These are phyloP conservation scores for Nettapus auritus DNA, from an alignment of 2,113 vertebrate genomes.

Conservation along the genomic window DNA sequence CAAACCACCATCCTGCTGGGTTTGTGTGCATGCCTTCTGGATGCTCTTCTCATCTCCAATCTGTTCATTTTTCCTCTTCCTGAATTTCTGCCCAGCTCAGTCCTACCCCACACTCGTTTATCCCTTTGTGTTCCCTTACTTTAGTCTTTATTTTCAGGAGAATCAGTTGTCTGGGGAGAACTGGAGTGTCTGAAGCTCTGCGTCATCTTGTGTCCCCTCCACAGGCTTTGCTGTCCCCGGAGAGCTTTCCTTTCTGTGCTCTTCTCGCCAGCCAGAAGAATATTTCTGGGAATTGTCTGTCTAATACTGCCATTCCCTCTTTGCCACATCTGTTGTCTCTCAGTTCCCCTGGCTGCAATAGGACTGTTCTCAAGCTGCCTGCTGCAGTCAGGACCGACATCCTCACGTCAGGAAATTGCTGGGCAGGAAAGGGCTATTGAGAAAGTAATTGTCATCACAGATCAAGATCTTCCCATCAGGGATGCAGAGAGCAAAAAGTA, in stretches of 20 bases:
- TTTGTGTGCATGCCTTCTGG: background rate
- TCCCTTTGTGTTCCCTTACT: background rate
- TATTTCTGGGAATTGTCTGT: background rate
- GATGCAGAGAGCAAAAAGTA: background rate
- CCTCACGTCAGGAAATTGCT: background rate
- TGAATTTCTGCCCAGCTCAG: background rate
- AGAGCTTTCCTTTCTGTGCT: background rate
- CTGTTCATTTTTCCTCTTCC: background rate
- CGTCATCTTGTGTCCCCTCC: background rate
- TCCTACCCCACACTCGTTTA: background rate
- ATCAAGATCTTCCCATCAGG: background rate
- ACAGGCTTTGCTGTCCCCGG: background rate
- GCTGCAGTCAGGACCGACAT: background rate
- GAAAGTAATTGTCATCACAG: background rate
- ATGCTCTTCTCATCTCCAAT: background rate
- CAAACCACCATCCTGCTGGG: background rate
- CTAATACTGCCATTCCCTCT: background rate
- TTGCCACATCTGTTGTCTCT: background rate
- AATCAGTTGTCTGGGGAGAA: background rate
- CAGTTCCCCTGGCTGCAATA: background rate
- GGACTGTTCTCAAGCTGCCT: background rate
- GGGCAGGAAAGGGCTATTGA: background rate
- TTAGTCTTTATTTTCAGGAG: background rate
- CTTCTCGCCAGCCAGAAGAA: background rate
- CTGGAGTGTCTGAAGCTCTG: background rate